phyloP scores from a whole-genome alignment of 2,888 invertebrate species.

The Nomada fabriciana region DNA sequence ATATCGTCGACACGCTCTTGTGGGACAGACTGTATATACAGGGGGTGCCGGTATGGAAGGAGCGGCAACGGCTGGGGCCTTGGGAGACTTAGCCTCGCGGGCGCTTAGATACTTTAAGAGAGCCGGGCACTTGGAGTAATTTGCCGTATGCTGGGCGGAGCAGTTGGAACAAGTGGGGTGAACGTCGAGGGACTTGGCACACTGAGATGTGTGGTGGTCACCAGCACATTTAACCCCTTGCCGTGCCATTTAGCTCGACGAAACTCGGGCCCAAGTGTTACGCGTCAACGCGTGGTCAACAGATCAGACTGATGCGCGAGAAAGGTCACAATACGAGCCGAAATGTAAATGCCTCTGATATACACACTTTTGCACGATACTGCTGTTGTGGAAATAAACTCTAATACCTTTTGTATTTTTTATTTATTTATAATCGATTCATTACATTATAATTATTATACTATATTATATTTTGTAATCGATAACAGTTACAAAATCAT shows the following conservation, averaged over 20 bases:
- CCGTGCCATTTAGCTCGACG: constrained; percentile 13
- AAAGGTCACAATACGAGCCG: constrained; percentile 12
- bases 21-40: too few relatives aligned
- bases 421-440: too few relatives aligned
- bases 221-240: not conserved
- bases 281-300: not conserved
- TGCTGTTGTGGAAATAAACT: constrained; percentile 11
- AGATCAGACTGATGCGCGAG: constrained; percentile 2
- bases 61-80: too few relatives aligned
- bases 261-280: constrained; percentile 13
- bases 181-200: too few relatives aligned
- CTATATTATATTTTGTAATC: not conserved
- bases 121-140: too few relatives aligned
- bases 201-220: too few relatives aligned
- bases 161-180: too few relatives aligned
- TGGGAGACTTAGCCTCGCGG: too few relatives aligned
- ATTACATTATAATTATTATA: not conserved
- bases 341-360: constrained; percentile 10
- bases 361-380: not conserved
- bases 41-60: too few relatives aligned
- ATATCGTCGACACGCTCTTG: too few relatives aligned
- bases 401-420: not conserved
- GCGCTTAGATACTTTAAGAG: too few relatives aligned
- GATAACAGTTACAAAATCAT: not conserved
- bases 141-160: too few relatives aligned